Percentiles rank a stretch among this genome's conserved stretches.
These are phyloP conservation scores for Kryptolebias marmoratus DNA, from an alignment of 2,113 vertebrate species.

Conservation along the genomic window DNA sequence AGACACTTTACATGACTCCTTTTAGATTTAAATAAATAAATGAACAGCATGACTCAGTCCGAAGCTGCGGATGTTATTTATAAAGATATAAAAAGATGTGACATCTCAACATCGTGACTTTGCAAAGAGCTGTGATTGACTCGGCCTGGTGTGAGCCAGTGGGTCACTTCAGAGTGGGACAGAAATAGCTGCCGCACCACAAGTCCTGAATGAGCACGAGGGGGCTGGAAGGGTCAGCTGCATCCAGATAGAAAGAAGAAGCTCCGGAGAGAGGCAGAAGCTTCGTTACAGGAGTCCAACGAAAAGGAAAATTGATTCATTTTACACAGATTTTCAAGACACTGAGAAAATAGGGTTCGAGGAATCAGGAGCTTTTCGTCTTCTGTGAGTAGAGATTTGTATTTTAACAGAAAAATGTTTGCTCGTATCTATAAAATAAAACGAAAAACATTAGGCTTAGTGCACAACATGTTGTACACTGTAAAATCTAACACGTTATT, in stretches of 20 bases:
- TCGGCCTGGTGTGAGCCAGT: constrained; percentile 56
- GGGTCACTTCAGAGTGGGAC: constrained; percentile 42
- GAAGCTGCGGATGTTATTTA: constrained; percentile 12
- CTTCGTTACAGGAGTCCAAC: constrained; percentile 6
- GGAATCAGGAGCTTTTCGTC: constrained; percentile 6
- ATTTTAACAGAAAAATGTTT: not conserved
- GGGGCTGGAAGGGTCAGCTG: constrained; percentile 77
- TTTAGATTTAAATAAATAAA: not conserved
- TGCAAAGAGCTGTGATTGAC: constrained; percentile 65
- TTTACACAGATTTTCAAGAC: not conserved
- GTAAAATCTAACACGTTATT: not conserved
- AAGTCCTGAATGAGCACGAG: constrained; percentile 49
- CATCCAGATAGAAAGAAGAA: constrained; percentile 49
- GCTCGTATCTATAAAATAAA: not conserved
- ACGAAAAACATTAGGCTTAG: not conserved
- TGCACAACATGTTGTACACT: not conserved
- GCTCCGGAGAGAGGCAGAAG: constrained; percentile 11
- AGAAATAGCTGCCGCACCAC: constrained; percentile 68
- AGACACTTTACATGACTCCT: not conserved
- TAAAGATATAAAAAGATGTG: constrained; percentile 6
- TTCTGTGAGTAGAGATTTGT: constrained; percentile 64
- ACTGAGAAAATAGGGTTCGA: constrained; percentile 5
- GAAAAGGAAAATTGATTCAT: constrained; percentile 7
- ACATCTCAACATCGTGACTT: constrained; percentile 40
- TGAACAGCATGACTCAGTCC: constrained; percentile 16